Evolutionary conservation across 2,888 invertebrate genomes (phyloP).

Genomic region (Monoplex corrugatus): DNA sequence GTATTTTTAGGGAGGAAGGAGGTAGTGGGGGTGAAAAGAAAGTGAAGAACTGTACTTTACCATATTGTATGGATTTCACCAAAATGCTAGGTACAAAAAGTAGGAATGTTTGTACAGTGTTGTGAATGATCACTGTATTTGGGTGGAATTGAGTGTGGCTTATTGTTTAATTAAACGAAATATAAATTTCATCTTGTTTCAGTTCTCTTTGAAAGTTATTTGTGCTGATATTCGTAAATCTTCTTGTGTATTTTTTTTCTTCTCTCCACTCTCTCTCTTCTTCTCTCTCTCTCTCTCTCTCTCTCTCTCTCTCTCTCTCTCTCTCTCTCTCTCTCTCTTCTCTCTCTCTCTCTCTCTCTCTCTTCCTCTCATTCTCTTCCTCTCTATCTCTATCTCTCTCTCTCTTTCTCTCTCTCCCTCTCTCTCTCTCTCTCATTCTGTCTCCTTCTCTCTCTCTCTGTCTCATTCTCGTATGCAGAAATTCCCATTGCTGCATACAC

Average conservation of each 20-base stretch:
- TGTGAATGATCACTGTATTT: slow-evolving; percentile 5
- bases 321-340: not conserved
- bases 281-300: slow-evolving; percentile 21
- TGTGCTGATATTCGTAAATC: not conserved
- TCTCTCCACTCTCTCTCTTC: not conserved
- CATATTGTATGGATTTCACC: too few relatives aligned
- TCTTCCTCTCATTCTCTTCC: not conserved
- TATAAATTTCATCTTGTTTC: not conserved
- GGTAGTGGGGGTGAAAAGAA: too few relatives aligned
- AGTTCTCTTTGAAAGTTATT: not conserved
- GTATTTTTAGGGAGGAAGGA: too few relatives aligned
- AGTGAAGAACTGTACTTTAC: too few relatives aligned
- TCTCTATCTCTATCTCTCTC: not conserved
- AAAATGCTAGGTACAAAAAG: too few relatives aligned
- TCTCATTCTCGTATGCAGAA: too few relatives aligned
- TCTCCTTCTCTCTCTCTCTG: not conserved
- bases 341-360: not conserved
- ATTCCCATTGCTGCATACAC: too few relatives aligned
- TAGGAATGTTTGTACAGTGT: not conserved
- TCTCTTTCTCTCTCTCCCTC: not conserved
- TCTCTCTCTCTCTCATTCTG: not conserved
- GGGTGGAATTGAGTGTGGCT: not conserved
- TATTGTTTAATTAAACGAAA: not conserved
- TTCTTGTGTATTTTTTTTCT: not conserved
- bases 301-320: not conserved